Percentiles rank a stretch among this genome's conserved stretches.
phyloP scores from a whole-genome alignment of 2,888 invertebrate species.

The Dryocosmus kuriphilus region DNA sequence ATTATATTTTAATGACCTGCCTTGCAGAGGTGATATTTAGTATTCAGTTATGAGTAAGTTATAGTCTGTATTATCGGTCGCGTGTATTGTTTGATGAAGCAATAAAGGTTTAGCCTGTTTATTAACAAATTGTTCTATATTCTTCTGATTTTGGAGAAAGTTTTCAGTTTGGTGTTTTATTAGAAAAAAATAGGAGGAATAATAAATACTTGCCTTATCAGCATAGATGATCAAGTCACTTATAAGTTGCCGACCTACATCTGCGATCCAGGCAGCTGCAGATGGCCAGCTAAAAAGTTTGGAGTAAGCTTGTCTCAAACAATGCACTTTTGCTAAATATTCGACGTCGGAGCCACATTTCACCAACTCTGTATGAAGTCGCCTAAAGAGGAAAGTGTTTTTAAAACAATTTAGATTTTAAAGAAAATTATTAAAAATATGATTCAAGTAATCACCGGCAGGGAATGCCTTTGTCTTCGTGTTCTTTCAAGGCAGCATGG shows the following conservation, averaged over 20 bases:
- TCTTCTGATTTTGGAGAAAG: background rate
- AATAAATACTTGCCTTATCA: constrained; percentile 83
- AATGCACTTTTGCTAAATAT: constrained; percentile 96
- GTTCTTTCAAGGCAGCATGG: constrained; percentile 89
- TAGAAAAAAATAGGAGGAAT: too few relatives aligned
- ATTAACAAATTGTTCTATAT: background rate
- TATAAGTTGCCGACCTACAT: constrained; percentile 92
- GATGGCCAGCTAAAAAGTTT: constrained; percentile 85
- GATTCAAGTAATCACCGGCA: constrained; percentile 78
- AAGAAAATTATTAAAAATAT: background rate
- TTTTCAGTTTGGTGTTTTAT: too few relatives aligned
- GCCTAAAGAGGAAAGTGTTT: constrained; percentile 76
- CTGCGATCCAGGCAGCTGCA: constrained; percentile 90
- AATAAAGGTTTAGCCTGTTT: background rate
- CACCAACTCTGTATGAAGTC: constrained; percentile 91
- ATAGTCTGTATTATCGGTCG: background rate
- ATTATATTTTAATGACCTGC: background rate
- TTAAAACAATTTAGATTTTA: background rate
- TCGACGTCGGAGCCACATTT: constrained; percentile 94
- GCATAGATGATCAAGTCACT: constrained; percentile 92
- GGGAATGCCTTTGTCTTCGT: constrained; percentile 86
- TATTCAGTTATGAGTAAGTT: background rate
- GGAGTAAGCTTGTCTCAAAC: constrained; percentile 92
- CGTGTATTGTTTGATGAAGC: background rate
- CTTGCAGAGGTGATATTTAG: background rate